Base-by-base conservation (phyloP, 2,113 vertebrate genomes). In the Todiramphus saurophagus region DNA sequence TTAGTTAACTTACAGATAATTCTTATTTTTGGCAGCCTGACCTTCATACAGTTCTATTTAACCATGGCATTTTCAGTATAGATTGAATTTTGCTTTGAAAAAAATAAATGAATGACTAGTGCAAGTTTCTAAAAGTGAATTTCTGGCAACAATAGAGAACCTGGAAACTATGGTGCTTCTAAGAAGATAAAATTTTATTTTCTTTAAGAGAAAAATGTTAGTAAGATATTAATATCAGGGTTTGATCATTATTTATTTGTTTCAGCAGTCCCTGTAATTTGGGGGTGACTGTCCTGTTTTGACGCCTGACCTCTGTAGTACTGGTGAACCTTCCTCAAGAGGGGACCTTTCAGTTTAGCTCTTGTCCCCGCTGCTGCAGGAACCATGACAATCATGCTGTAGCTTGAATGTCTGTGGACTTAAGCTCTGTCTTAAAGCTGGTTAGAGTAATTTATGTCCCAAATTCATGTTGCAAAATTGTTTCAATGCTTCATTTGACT, bases 401-500 rank as follows among this genome's bases (percentile, higher is more conserved):
- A 41, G 48, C 41, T 78, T 84, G 44, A 58, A 48, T 4, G 6
- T 75, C 59, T 63, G 35, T 48, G 35, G 39, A 60, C 89, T 89
- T 92, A 94, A 94, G 58, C 75, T 91, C 74, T 76, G 16, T 76
- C 53, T 76, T 91, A 87, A 87, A 94, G 69, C 87, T 89, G 60
- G 80, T 87, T 94, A 69, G 24, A 87, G 60, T 75, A 0, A 0
- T 95, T 91, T 96, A 87, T 94, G 87, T 89, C 62, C 74, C 66
- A 82, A 94, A 95, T 93, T 93, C 81, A 62, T 87, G 17, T 14
- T 91, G 66, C 74, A 85, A 95, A 93, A 95, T 48, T 89, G 33
- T 84, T 89, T 93, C 83, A 93, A 79, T 82, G 53, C 58, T 94
- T 94, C 44, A 58, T 96, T 95, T 91, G 63, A 75, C 50, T 93